Evolutionary conservation across 2,888 invertebrate genomes (phyloP).

Genomic region (Frankliniella fusca): DNA sequence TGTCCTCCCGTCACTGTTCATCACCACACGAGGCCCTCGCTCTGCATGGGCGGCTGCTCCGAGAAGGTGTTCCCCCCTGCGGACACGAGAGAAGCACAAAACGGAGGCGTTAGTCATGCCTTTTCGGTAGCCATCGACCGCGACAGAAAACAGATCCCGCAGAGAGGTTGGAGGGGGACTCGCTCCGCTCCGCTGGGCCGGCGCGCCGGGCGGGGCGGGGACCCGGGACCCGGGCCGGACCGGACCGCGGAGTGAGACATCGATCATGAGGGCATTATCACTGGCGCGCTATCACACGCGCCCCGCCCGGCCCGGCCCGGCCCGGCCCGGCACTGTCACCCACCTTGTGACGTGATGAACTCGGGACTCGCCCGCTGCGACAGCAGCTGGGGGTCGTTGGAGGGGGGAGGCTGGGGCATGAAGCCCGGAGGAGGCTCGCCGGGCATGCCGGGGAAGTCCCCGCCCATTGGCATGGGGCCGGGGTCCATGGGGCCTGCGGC

Average conservation of each 20-base stretch:
- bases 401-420: conserved; percentile 48
- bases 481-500: conserved; percentile 70
- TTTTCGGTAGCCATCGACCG: background rate
- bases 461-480: conserved; percentile 63
- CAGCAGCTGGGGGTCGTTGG: conserved; percentile 47
- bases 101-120: conserved; percentile 13
- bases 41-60: conserved; percentile 67
- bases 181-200: no score
- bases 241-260: background rate
- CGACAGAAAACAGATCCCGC: background rate
- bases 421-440: conserved; percentile 55
- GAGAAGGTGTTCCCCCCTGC: conserved; percentile 60
- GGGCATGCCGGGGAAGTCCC: conserved; percentile 70
- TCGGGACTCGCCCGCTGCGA: conserved; percentile 51
- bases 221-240: background rate
- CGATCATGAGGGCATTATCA: background rate
- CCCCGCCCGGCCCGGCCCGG: conserved; percentile 13
- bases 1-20: conserved; percentile 29
- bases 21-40: conserved; percentile 70
- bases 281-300: conserved; percentile 7
- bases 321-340: background rate
- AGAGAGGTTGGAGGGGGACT: background rate
- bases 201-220: no score
- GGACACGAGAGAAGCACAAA: conserved; percentile 38
- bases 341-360: conserved; percentile 48